phyloP scores from a whole-genome alignment of 1,140 invertebrate species.

The Drosophila murphyi region DNA sequence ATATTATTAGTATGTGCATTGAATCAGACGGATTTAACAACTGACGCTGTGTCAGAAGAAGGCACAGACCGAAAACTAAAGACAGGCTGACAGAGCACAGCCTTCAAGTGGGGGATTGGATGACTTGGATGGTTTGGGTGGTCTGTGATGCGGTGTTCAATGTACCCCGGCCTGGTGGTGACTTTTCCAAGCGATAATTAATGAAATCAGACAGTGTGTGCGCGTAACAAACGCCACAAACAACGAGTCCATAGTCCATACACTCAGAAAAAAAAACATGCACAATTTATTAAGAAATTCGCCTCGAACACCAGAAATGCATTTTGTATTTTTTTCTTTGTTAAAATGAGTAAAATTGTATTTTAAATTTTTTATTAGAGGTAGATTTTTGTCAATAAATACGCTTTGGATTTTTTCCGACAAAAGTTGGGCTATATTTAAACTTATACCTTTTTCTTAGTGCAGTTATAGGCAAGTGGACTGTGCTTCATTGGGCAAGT shows the following conservation, averaged over 20 bases:
- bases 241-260: constrained; percentile 1
- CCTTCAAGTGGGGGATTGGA: neutral
- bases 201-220: constrained; percentile 77
- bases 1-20: neutral
- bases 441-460: neutral
- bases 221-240: constrained; percentile 14
- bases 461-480: constrained; percentile 19
- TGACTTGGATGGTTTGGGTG: neutral
- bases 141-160: constrained; percentile 6
- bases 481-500: neutral
- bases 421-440: no score
- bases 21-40: constrained; percentile 61
- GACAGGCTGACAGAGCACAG: constrained; percentile 7
- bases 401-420: no score
- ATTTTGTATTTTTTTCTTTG: no score
- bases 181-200: constrained; percentile 82
- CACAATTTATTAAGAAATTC: no score
- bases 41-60: constrained; percentile 10
- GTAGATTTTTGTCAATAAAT: no score
- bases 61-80: neutral
- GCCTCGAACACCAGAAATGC: no score
- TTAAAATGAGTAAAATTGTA: no score
- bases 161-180: constrained; percentile 55
- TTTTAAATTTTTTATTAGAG: no score
- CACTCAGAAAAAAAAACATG: no score